Evolutionary conservation across 2,888 invertebrate genomes (phyloP), one percentile per base, ranked within the genome.

Genomic region (Helleia helle): DNA sequence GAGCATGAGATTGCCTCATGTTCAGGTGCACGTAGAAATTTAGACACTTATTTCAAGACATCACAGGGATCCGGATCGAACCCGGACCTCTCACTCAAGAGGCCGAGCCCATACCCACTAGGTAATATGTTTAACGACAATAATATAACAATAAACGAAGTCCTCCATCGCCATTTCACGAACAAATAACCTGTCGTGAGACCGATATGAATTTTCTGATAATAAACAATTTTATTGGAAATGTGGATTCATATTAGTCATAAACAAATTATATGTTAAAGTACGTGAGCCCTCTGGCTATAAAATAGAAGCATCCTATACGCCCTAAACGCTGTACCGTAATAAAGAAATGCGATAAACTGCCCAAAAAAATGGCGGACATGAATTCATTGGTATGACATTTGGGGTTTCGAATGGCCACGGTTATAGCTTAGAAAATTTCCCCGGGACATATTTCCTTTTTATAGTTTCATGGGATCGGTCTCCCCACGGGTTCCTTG

Each of bases 361-460:
- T 65, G 73, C 56, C 65, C 65, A 73, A 83, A 83, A 77, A 84
- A 84, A 79, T 70, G 65, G 65, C 65, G 56, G 63, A 65, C 81
- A 81, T 84, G 84, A 84, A 83, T 84, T 81, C 84, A 84, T 83
- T 68, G 84, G 73, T 83, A 83, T 83, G 81, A 80, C 83, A 79
- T 84, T 81, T 67, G 76, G 68, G 76, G 71, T 68, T 69, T 68
- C 57, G 65, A 76, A 80, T 72, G 76, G 75, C 64, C 76, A 66
- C 69, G 67, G 71, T 72, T 77, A 73, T 72, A 56, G 67, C 67
- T 54, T 52, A 59, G 60, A 54, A 52, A 58, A 54, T 56, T 52
- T 55, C 50, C 49, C 49, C 51, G 41, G 50, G 55, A 58, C 76
- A 80, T 81, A 79, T 80, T 80, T 80, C 58, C 72, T 73, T 43